These are phyloP conservation scores for Choristoneura fumiferana DNA, from an alignment of 1,140 invertebrate species.

Conservation along the genomic window DNA sequence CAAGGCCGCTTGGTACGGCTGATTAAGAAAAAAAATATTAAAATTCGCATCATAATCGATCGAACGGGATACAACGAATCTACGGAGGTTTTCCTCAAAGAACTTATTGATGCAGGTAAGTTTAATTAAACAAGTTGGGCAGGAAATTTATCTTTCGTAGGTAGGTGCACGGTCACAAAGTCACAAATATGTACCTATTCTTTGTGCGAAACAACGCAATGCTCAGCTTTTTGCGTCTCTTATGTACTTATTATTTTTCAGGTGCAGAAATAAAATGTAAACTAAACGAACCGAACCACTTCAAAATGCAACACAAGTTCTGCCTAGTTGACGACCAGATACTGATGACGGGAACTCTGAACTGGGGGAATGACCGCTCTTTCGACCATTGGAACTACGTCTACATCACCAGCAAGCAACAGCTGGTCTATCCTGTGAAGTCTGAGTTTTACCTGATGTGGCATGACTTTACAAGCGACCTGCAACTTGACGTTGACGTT, in stretches of 20 bases:
- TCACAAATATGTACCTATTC: too few species aligned
- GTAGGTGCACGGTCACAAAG: too few species aligned
- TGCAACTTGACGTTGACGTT: constrained; percentile 18
- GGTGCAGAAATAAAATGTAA: constrained; percentile 68
- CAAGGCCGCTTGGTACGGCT: constrained; percentile 58
- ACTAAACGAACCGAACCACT: constrained; percentile 39
- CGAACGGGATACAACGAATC: constrained; percentile 58
- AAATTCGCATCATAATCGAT: constrained; percentile 62
- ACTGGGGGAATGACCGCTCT: constrained; percentile 69
- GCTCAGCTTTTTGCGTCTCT: too few species aligned
- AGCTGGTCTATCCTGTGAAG: constrained; percentile 60
- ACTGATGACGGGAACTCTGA: constrained; percentile 68
- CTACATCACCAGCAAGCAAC: constrained; percentile 62
- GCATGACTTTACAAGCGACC: constrained; percentile 41
- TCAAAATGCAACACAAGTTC: constrained; percentile 67
- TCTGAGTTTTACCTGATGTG: constrained; percentile 64
- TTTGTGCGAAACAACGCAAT: too few species aligned
- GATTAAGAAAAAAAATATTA: constrained; percentile 57
- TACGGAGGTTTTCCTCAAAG: constrained; percentile 61
- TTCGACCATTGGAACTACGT: constrained; percentile 73
- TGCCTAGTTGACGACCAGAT: constrained; percentile 66
- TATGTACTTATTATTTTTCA: too few species aligned
- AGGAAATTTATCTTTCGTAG: too few species aligned
- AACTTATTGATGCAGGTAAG: constrained; percentile 63
- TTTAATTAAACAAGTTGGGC: too few species aligned